Base-by-base conservation (phyloP, 1,140 invertebrate genomes). In the Trypoxylus dichotomus region DNA sequence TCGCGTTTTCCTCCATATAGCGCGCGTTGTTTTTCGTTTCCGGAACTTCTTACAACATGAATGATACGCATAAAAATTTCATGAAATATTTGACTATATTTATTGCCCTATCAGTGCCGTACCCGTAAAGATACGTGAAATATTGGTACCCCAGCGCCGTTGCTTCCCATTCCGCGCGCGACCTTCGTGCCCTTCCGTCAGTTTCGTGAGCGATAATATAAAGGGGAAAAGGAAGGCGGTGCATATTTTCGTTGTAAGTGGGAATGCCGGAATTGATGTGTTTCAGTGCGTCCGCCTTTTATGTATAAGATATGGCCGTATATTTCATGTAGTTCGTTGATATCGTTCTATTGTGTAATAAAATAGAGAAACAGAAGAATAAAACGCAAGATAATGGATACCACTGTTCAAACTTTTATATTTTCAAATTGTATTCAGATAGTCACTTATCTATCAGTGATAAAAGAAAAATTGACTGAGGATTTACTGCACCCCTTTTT, bases 251-350 rank as follows among this genome's bases (percentile, higher is more conserved):
- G 19, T 63, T 63, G 1, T 63, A 63, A 27, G 25, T 24, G 60
- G 60, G 24, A 63, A 63, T 63, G 60, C 60, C 60, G 60, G 25
- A 63, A 63, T 63, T 63, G 60, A 63, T 63, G 25, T 63, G 47
- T 58, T 63, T 63, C 25, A 27, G 21, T 63, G 19, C 60, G 43
- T 47, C 13, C 43, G 43, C 10, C 21, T 63, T 63, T 63, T 63
- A 63, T 24, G 60, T 63, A 11, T n/a, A 63, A 63, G 24, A 63
- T 63, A 63, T 63, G 21, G 60, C 60, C 10, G 3, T 63, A 63
- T 63, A 63, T 63, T 63, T 63, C 25, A 63, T 63, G 21, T 19
- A 63, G 10, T 63, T 10, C 10, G 60, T 63, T 63, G 11, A n/a
- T 47, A 47, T 47, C 2, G 11, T n/a, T 47, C n/a, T n/a, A 13